A percentile compares a stretch with the other conserved stretches of the same genome.
Evolutionary conservation across 2,797 vertebrate species (phyloP).

Genomic region (Eptatretus atami): DNA sequence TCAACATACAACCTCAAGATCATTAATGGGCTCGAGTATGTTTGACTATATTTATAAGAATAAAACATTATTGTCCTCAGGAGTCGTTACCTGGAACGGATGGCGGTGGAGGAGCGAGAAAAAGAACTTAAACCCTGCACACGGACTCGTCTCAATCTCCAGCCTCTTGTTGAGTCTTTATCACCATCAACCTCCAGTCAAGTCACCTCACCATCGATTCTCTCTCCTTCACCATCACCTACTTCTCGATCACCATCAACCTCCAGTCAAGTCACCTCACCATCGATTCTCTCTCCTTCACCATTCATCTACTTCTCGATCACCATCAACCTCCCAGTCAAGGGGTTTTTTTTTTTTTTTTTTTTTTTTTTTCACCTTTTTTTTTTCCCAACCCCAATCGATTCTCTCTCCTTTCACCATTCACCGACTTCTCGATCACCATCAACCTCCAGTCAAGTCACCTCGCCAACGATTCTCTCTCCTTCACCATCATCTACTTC

Average conservation of each 20-base stretch:
- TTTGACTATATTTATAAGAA: too few species aligned
- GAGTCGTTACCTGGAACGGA: conserved; percentile 58
- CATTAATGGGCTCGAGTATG: too few species aligned
- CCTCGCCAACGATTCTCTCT: not conserved
- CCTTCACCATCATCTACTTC: not conserved
- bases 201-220: too few species aligned
- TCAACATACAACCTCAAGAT: too few species aligned
- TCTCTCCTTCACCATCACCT: not conserved
- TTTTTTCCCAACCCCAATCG: conserved; percentile 12
- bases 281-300: not conserved
- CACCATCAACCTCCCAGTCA: conserved; percentile 17
- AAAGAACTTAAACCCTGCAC: conserved; percentile 20
- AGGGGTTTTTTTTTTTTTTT: too few species aligned
- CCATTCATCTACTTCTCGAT: conserved; percentile 9
- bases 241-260: not conserved
- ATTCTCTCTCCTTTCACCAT: not conserved
- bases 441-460: not conserved
- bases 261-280: not conserved
- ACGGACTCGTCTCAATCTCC: too few species aligned
- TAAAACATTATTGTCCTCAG: conserved; percentile 18
- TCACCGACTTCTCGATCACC: not conserved
- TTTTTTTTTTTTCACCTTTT: too few species aligned
- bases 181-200: too few species aligned
- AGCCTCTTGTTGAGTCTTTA: too few species aligned
- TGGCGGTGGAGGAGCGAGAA: conserved; percentile 46